A percentile compares a stretch with the other conserved stretches of the same genome.
These are phyloP conservation scores for Isoperla grammatica DNA, from an alignment of 2,888 invertebrate genomes.

Conservation along the genomic window DNA sequence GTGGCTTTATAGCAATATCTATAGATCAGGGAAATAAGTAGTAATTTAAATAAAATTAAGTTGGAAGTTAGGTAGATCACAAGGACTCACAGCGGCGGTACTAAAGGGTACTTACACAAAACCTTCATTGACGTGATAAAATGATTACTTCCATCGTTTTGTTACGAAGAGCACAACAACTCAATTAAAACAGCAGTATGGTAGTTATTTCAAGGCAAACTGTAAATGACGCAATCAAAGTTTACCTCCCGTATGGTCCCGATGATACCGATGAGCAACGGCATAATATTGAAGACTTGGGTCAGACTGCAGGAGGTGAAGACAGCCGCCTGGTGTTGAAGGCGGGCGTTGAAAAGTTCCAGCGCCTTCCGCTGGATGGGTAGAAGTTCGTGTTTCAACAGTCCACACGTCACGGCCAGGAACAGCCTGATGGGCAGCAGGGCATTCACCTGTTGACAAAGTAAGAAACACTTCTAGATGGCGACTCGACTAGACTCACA, in stretches of 20 bases:
- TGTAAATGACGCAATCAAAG: no score
- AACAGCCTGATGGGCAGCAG: conserved; percentile 75
- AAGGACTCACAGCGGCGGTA: no score
- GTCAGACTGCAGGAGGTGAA: conserved; percentile 40
- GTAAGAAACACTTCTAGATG: neutral
- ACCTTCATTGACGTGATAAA: no score
- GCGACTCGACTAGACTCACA: neutral
- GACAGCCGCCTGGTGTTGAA: conserved; percentile 62
- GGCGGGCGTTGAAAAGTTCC: conserved; percentile 76
- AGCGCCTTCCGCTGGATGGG: conserved; percentile 74
- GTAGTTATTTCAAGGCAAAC: no score
- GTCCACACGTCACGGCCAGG: conserved; percentile 58
- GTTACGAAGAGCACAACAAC: no score
- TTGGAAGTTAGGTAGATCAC: no score
- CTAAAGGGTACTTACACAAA: no score
- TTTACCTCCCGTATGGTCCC: conserved; percentile 38
- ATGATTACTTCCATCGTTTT: no score
- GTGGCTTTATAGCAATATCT: no score
- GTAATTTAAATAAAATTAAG: no score
- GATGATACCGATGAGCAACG: conserved; percentile 28
- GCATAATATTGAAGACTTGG: conserved; percentile 23
- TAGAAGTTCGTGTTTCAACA: conserved; percentile 63
- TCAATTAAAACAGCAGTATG: no score
- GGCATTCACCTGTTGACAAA: conserved; percentile 48
- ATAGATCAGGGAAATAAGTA: no score